Evolutionary conservation across 2,888 invertebrate species (phyloP).

Genomic region (Drosophila merina): DNA sequence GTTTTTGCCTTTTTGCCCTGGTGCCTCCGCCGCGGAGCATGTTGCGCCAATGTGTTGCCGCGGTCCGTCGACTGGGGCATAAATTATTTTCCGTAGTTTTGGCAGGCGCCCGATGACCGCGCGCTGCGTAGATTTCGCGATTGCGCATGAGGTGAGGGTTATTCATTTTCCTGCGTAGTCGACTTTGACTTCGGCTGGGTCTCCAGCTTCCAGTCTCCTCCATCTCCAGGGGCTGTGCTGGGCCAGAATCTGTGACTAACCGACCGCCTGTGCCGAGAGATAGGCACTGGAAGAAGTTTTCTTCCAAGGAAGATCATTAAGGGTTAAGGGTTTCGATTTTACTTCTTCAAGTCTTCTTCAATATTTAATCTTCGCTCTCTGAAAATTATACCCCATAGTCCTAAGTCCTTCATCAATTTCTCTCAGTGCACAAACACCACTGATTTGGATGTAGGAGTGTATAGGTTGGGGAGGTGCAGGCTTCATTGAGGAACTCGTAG

Average conservation of each 20-base stretch:
- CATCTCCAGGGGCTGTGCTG: constrained; percentile 22
- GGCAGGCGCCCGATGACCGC: constrained; percentile 77
- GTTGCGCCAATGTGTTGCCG: constrained; percentile 69
- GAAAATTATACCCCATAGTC: no score
- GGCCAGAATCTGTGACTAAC: constrained; percentile 36
- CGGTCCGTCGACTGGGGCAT: constrained; percentile 75
- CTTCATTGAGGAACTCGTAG: constrained; percentile 78
- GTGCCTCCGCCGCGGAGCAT: constrained; percentile 50
- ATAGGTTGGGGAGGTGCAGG: constrained; percentile 61
- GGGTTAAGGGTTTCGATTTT: no score
- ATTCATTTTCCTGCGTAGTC: constrained; percentile 63
- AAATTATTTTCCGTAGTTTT: constrained; percentile 83
- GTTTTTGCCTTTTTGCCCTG: constrained; percentile 8
- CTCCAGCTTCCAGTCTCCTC: constrained; percentile 5
- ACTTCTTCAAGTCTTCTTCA: no score
- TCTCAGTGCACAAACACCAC: constrained; percentile 22
- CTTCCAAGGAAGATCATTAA: no score
- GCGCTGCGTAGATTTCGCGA: constrained; percentile 77
- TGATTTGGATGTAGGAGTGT: constrained; percentile 27
- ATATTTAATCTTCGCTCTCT: no score
- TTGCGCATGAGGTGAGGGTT: constrained; percentile 80
- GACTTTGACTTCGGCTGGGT: constrained; percentile 11
- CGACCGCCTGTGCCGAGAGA: constrained; percentile 50
- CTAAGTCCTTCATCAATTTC: background rate
- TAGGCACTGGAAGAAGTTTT: constrained; percentile 1